Conservation (phyloP, 1,140 invertebrate genomes). For the Tetramorium parvispinum region DNA sequence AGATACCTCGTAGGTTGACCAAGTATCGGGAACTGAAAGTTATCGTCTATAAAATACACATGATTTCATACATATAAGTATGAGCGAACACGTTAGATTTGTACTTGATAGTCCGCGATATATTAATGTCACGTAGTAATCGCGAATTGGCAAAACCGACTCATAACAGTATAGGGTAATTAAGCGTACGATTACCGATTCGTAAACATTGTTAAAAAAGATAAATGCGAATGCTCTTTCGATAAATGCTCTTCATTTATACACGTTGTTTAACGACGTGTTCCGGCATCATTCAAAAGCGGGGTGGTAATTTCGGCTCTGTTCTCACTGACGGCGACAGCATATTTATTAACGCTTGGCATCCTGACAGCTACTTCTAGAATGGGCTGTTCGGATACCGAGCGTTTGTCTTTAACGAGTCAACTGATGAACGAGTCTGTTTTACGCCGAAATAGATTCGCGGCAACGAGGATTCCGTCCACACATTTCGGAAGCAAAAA, state of each 20-base stretch:
- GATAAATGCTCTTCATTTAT: conserved; percentile 23
- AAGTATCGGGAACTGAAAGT: conserved; percentile 11
- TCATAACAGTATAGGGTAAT: not conserved
- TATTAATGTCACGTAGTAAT: not conserved
- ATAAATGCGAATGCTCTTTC: conserved; percentile 1
- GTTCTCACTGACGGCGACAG: conserved; percentile 61
- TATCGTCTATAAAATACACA: conserved; percentile 26
- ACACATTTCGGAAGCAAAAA: conserved; percentile 10
- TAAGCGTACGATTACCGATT: conserved; percentile 16
- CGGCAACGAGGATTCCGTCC: conserved; percentile 9
- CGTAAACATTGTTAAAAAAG: conserved; percentile 13
- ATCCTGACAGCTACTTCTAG: conserved; percentile 75
- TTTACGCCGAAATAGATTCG: conserved; percentile 67
- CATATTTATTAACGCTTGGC: conserved; percentile 79
- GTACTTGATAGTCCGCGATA: not conserved
- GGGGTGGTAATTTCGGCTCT: conserved; percentile 63
- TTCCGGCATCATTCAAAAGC: conserved; percentile 40
- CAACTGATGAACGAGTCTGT: conserved; percentile 72
- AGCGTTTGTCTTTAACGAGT: conserved; percentile 70
- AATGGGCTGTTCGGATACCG: conserved; percentile 66
- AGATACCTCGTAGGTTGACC: conserved; percentile 15
- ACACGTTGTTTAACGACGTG: conserved; percentile 26
- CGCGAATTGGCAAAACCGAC: too few relatives aligned
- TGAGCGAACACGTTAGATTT: conserved; percentile 2
- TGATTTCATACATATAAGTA: conserved; percentile 32